These are phyloP conservation scores for Chaitophorus viminalis DNA, from an alignment of 2,888 invertebrate species.

Conservation along the genomic window DNA sequence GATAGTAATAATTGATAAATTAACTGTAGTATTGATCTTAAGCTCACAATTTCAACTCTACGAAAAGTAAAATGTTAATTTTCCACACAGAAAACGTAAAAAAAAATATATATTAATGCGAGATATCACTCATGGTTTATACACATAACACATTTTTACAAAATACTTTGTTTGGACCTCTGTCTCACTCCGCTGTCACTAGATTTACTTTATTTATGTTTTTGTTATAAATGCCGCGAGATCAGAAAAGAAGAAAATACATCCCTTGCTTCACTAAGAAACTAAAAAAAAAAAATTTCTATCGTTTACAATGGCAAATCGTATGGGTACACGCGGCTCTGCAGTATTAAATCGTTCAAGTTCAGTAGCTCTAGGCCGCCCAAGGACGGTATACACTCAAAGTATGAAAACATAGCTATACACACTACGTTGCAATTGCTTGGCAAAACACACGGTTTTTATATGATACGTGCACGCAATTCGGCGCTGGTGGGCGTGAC, in stretches of 20 bases:
- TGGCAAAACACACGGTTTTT: not conserved
- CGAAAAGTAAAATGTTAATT: too few relatives aligned
- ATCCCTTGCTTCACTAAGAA: not conserved
- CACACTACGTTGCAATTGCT: not conserved
- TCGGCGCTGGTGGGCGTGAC: slow-evolving; percentile 45
- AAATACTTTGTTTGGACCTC: too few relatives aligned
- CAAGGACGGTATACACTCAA: slow-evolving; percentile 18
- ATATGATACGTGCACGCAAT: slow-evolving; percentile 16
- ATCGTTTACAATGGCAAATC: slow-evolving; percentile 3
- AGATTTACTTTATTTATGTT: too few relatives aligned
- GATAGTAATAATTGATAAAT: too few relatives aligned
- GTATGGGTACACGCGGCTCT: not conserved
- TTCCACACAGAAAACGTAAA: too few relatives aligned
- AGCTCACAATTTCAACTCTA: too few relatives aligned
- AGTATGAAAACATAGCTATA: slow-evolving; percentile 9
- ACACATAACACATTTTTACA: too few relatives aligned
- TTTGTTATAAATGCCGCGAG: too few relatives aligned
- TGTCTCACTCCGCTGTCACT: too few relatives aligned
- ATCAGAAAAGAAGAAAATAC: not conserved
- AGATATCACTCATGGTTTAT: too few relatives aligned
- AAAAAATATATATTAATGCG: too few relatives aligned
- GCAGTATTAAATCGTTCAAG: not conserved
- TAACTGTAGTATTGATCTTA: too few relatives aligned
- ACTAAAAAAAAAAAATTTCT: not conserved
- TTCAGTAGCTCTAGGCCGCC: slow-evolving; percentile 19